Evolutionary conservation across 2,113 vertebrate genomes (phyloP).

Genomic region (Picathartes gymnocephalus): DNA sequence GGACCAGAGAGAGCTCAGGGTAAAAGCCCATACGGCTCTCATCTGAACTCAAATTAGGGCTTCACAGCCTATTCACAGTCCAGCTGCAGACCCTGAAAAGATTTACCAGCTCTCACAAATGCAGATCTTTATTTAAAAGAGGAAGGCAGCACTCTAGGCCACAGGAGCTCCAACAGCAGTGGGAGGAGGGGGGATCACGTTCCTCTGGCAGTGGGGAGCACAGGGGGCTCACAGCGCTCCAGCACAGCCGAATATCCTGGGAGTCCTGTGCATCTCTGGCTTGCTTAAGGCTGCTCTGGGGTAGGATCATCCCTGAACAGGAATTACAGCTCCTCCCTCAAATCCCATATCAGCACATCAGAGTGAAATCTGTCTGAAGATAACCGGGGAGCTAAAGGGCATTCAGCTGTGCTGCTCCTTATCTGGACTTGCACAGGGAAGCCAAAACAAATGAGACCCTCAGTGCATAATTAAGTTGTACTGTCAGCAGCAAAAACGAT

Average conservation of each 20-base stretch:
- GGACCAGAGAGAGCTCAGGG: neutral
- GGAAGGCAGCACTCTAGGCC: neutral
- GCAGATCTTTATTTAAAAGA: neutral
- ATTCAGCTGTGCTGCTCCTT: constrained; percentile 9
- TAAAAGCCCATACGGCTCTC: neutral
- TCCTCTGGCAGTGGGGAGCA: neutral
- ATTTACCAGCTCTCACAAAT: neutral
- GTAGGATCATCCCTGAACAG: neutral
- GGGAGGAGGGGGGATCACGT: neutral
- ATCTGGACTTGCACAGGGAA: neutral
- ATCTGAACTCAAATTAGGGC: neutral
- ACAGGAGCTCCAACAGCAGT: neutral
- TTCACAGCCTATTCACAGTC: neutral
- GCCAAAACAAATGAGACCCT: neutral
- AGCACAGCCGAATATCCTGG: neutral
- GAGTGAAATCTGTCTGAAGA: neutral
- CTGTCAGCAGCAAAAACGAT: neutral
- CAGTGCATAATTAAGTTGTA: neutral
- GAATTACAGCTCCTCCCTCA: neutral
- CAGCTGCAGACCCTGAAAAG: neutral
- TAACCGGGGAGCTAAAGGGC: constrained; percentile 17
- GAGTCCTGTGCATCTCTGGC: neutral
- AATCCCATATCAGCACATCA: neutral
- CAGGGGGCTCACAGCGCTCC: neutral
- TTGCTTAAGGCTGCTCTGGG: neutral